Conservation (phyloP, 1,140 invertebrate genomes). For the Cydia strobilella region DNA sequence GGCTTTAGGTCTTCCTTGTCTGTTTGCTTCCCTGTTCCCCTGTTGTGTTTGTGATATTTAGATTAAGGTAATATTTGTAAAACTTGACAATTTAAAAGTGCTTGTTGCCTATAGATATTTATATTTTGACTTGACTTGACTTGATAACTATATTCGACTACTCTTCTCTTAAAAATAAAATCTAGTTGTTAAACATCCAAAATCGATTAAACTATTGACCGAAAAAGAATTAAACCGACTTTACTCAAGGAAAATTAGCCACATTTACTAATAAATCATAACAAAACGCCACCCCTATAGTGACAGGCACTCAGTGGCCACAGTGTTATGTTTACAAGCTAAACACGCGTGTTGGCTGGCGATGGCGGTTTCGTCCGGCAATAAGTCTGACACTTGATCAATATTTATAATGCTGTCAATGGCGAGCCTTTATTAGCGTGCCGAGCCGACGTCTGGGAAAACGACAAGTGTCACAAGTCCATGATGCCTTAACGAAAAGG, state of each 20-base stretch:
- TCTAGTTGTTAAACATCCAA: too few relatives aligned
- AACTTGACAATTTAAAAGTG: too few relatives aligned
- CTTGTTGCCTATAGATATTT: too few relatives aligned
- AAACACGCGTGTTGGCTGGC: background rate
- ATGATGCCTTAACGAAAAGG: background rate
- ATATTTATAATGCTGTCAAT: constrained; percentile 21
- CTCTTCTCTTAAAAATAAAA: too few relatives aligned
- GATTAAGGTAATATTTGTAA: too few relatives aligned
- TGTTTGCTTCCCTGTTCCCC: too few relatives aligned
- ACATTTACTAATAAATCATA: constrained; percentile 2
- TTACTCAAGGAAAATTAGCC: too few relatives aligned
- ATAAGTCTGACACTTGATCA: constrained; percentile 26
- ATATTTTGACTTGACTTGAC: too few relatives aligned
- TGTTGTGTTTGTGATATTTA: too few relatives aligned
- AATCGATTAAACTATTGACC: background rate
- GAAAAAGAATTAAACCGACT: background rate
- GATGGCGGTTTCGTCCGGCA: background rate
- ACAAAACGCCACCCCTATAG: background rate
- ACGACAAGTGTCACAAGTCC: background rate
- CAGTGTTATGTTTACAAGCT: constrained; percentile 9
- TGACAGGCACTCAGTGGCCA: constrained; percentile 1
- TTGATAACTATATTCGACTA: too few relatives aligned
- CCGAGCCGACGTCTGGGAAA: background rate
- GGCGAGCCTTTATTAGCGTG: background rate
- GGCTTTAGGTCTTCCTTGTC: too few relatives aligned